Percentiles rank a stretch among this genome's conserved stretches.
phyloP scores from a whole-genome alignment of 2,113 vertebrate species.

The Stigmatopora argus region DNA sequence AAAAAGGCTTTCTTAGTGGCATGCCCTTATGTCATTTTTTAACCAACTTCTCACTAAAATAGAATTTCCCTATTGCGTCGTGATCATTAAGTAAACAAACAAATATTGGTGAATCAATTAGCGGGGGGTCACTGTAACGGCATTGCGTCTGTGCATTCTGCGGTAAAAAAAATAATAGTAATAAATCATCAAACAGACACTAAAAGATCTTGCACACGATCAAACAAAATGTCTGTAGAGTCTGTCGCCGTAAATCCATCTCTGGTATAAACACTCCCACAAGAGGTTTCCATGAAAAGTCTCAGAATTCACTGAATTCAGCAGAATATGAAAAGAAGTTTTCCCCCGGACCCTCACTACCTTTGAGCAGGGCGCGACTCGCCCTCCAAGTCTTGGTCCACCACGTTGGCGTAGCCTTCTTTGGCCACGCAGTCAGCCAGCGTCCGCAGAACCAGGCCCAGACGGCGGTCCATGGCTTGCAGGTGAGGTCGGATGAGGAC shows the following conservation, averaged over 20 bases:
- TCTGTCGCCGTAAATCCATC: background rate
- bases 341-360: slow-evolving; percentile 73
- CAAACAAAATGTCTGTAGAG: background rate
- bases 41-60: too few relatives aligned
- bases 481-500: slow-evolving; percentile 84
- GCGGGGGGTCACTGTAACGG: too few relatives aligned
- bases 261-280: background rate
- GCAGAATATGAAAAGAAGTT: slow-evolving; percentile 46
- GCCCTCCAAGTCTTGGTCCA: slow-evolving; percentile 79
- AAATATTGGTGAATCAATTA: too few relatives aligned
- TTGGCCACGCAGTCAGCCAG: slow-evolving; percentile 83
- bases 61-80: too few relatives aligned
- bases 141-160: too few relatives aligned
- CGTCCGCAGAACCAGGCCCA: slow-evolving; percentile 80
- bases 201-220: background rate
- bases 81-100: too few relatives aligned
- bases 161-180: background rate
- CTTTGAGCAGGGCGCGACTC: slow-evolving; percentile 67
- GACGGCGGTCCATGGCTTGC: slow-evolving; percentile 86
- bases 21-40: too few relatives aligned
- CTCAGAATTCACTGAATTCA: slow-evolving; percentile 93
- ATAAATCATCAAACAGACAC: background rate
- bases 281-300: slow-evolving; percentile 52
- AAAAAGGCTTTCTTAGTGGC: too few relatives aligned
- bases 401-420: slow-evolving; percentile 75